phyloP scores from a whole-genome alignment of 2,888 invertebrate species.

The Xanthorhoe spadicearia region DNA sequence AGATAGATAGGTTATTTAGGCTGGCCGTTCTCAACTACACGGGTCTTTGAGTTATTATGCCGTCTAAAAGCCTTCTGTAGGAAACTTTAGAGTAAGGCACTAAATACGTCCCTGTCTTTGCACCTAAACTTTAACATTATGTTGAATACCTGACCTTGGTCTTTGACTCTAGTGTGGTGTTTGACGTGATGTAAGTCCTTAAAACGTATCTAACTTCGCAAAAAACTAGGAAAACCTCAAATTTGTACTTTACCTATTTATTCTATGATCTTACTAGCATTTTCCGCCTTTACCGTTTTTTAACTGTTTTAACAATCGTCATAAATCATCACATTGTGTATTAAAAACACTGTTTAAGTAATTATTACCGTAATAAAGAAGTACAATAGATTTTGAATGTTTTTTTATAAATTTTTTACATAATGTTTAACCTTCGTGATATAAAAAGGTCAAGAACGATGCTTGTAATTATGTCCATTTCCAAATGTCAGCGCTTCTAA shows the following conservation, averaged over 20 bases:
- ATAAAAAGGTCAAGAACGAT: constrained; percentile 56
- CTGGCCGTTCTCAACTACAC: too few species aligned
- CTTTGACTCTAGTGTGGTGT: constrained; percentile 34
- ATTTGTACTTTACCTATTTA: background rate
- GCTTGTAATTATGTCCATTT: constrained; percentile 42
- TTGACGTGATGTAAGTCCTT: constrained; percentile 24
- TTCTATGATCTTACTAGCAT: too few species aligned
- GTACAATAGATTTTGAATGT: constrained; percentile 9
- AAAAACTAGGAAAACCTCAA: background rate
- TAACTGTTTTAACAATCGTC: background rate
- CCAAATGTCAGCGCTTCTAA: constrained; percentile 47
- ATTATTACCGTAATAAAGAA: background rate
- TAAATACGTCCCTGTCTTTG: constrained; percentile 10
- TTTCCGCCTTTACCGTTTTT: background rate
- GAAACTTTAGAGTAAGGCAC: background rate
- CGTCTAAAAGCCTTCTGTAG: too few species aligned
- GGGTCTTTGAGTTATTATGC: too few species aligned
- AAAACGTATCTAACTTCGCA: background rate
- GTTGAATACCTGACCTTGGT: constrained; percentile 37
- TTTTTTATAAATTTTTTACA: constrained; percentile 33
- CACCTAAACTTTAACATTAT: constrained; percentile 18
- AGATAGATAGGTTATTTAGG: too few species aligned
- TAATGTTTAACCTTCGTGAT: constrained; percentile 26
- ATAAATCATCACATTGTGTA: constrained; percentile 3
- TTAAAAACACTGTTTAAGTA: constrained; percentile 6